phyloP scores from a whole-genome alignment of 1,140 invertebrate genomes.

The Papilio helenus region DNA sequence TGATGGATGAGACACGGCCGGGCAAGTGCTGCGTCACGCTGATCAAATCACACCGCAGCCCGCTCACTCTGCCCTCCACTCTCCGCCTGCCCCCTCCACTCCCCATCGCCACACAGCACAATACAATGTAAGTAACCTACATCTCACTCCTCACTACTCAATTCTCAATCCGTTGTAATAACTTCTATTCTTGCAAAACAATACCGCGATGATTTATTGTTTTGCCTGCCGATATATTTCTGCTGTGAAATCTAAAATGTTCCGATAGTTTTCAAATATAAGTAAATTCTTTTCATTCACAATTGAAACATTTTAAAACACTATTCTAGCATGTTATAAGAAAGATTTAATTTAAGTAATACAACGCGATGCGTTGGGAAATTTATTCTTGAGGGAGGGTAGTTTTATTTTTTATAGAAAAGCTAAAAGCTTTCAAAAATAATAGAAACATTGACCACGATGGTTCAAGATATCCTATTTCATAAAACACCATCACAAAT shows the following conservation, averaged over 20 bases:
- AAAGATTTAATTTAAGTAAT: background rate
- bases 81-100: background rate
- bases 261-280: background rate
- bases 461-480: background rate
- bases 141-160: slow-evolving; percentile 32
- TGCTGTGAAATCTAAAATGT: slow-evolving; percentile 22
- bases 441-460: no score
- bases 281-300: background rate
- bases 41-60: slow-evolving; percentile 43
- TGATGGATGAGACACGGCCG: slow-evolving; percentile 43
- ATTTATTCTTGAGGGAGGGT: background rate
- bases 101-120: background rate
- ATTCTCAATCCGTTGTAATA: slow-evolving; percentile 34
- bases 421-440: no score
- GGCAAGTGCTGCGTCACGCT: slow-evolving; percentile 40
- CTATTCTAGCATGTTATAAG: background rate
- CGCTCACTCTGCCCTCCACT: background rate
- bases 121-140: slow-evolving; percentile 32
- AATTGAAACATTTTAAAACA: background rate
- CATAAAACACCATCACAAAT: background rate
- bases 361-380: background rate
- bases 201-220: slow-evolving; percentile 31
- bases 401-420: no score
- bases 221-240: slow-evolving; percentile 6
- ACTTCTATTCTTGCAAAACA: slow-evolving; percentile 34